Percentiles rank a stretch among this genome's conserved stretches.
These are phyloP conservation scores for Pomatostomus ruficeps DNA, from an alignment of 2,113 vertebrate species.

Conservation along the genomic window DNA sequence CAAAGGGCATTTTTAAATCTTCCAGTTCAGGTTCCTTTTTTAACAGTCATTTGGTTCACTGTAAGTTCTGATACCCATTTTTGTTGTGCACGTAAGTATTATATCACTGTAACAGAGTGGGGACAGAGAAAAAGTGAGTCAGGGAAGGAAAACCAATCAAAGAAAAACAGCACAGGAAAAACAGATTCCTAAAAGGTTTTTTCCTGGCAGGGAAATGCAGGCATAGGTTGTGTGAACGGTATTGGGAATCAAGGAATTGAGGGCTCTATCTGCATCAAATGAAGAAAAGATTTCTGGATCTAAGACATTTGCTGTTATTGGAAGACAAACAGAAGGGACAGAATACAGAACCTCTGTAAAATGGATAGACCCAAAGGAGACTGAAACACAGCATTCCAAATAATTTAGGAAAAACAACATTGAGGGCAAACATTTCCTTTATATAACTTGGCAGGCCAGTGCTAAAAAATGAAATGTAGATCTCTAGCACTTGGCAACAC, in stretches of 20 bases:
- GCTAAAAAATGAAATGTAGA: conserved; percentile 9
- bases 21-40: neutral
- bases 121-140: neutral
- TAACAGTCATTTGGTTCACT: neutral
- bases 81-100: neutral
- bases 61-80: neutral
- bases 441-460: conserved; percentile 38
- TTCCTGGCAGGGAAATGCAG: neutral
- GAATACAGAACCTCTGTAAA: conserved; percentile 11
- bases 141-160: neutral
- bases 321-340: neutral
- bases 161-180: neutral
- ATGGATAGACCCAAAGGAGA: conserved; percentile 27
- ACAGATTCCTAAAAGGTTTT: neutral
- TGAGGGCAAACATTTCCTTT: conserved; percentile 37
- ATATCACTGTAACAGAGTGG: neutral
- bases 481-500: neutral
- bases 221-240: neutral
- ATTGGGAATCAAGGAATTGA: neutral
- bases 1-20: neutral
- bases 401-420: conserved; percentile 24
- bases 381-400: conserved; percentile 22
- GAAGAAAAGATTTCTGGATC: neutral
- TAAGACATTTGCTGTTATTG: conserved; percentile 1
- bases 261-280: neutral